These are phyloP conservation scores for Sminthurides aquaticus DNA, from an alignment of 2,888 invertebrate genomes.

Conservation along the genomic window DNA sequence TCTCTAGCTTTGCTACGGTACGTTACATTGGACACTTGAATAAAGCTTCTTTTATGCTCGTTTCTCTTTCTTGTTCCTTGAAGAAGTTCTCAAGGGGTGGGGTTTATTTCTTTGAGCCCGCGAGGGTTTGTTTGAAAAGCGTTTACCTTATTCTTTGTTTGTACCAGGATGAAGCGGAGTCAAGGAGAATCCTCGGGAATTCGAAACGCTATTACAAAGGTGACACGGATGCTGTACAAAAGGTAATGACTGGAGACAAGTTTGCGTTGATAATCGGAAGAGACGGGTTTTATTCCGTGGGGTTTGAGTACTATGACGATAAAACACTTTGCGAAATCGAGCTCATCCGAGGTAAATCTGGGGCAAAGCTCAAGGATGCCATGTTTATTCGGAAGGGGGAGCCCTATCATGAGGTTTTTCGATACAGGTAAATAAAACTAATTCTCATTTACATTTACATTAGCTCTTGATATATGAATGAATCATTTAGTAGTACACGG, in stretches of 20 bases:
- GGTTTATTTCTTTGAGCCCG: background rate
- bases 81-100: no score
- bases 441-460: background rate
- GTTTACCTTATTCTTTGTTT: no score
- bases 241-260: background rate
- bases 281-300: slow-evolving; percentile 12
- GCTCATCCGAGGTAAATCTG: background rate
- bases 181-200: background rate
- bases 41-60: background rate
- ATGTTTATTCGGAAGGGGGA: slow-evolving; percentile 19
- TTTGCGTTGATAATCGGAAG: slow-evolving; percentile 8
- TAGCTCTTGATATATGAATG: background rate
- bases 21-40: background rate
- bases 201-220: background rate
- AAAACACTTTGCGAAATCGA: slow-evolving; percentile 2
- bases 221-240: background rate
- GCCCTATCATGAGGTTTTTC: slow-evolving; percentile 8
- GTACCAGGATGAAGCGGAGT: slow-evolving; percentile 4
- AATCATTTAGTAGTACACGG: no score
- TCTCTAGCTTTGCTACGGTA: slow-evolving; percentile 7
- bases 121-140: no score
- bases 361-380: slow-evolving; percentile 7
- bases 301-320: background rate
- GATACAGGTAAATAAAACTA: background rate
- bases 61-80: background rate